Evolutionary conservation across 2,888 invertebrate genomes (phyloP).

Genomic region (Aelia acuminata): DNA sequence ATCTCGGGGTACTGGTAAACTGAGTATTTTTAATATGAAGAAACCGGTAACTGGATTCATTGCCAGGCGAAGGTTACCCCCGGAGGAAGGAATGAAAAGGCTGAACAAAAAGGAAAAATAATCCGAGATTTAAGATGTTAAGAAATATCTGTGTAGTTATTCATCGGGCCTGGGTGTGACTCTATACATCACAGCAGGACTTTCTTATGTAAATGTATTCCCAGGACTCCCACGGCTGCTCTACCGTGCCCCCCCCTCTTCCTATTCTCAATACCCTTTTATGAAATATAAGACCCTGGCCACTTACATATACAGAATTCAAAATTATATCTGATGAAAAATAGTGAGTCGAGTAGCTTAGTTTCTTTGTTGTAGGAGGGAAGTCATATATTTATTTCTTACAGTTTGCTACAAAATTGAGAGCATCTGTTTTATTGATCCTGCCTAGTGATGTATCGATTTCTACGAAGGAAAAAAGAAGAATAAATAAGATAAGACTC

Average conservation of each 20-base stretch:
- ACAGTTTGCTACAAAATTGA: not conserved
- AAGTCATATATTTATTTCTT: not conserved
- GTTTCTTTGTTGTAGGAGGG: not conserved
- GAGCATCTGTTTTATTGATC: not conserved
- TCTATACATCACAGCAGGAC: slow-evolving; percentile 41
- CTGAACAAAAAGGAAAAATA: slow-evolving; percentile 29
- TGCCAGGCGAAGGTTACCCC: slow-evolving; percentile 34
- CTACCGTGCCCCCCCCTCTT: slow-evolving; percentile 17
- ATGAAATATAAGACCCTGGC: slow-evolving; percentile 34
- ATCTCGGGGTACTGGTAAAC: not conserved
- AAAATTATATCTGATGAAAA: not conserved
- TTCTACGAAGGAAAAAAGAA: too few species aligned
- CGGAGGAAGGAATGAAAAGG: not conserved
- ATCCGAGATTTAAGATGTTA: slow-evolving; percentile 51
- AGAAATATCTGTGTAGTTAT: slow-evolving; percentile 44
- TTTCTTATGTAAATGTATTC: slow-evolving; percentile 48
- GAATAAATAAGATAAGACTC: too few species aligned
- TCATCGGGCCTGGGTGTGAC: slow-evolving; percentile 39
- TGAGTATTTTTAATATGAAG: slow-evolving; percentile 4
- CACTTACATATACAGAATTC: not conserved
- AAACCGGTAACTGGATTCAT: not conserved
- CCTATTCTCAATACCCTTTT: not conserved
- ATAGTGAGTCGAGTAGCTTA: not conserved
- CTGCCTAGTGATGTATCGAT: too few species aligned
- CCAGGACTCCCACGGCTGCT: slow-evolving; percentile 23